Evolutionary conservation across 1,140 invertebrate species (phyloP).

Genomic region (Tetragonula clypearis): DNA sequence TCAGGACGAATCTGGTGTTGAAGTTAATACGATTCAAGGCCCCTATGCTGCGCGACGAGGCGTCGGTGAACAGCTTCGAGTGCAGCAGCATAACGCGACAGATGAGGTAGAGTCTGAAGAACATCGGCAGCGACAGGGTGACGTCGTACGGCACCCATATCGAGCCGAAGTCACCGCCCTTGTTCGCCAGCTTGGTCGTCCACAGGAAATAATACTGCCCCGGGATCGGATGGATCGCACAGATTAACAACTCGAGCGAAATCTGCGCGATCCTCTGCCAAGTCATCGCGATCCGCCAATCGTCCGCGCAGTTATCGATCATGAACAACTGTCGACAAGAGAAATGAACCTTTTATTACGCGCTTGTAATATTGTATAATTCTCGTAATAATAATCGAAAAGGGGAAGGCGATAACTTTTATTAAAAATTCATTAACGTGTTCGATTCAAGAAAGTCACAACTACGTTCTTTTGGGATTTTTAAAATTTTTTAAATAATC

Average conservation of each 20-base stretch:
- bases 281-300: conserved; percentile 99
- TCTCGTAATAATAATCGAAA: not conserved
- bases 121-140: conserved; percentile 98
- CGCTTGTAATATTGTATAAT: too few relatives aligned
- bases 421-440: too few relatives aligned
- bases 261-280: conserved; percentile 97
- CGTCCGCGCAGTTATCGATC: conserved; percentile 99
- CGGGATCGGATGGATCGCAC: conserved; percentile 98
- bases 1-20: conserved; percentile 99
- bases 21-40: conserved; percentile 99
- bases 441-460: too few relatives aligned
- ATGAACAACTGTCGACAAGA: conserved; percentile 92
- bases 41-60: conserved; percentile 95
- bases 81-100: conserved; percentile 99
- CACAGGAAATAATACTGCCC: conserved; percentile 97
- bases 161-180: conserved; percentile 91
- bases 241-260: conserved; percentile 95
- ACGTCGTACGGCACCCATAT: conserved; percentile 97
- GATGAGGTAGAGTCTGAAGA: conserved; percentile 99
- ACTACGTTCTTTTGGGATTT: too few relatives aligned
- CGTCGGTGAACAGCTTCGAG: conserved; percentile 99
- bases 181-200: conserved; percentile 97
- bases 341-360: not conserved
- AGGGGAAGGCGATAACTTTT: too few relatives aligned
- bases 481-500: too few relatives aligned